Base-by-base conservation (phyloP, 2,888 invertebrate species). In the Hirtodrosophila cameraria region DNA sequence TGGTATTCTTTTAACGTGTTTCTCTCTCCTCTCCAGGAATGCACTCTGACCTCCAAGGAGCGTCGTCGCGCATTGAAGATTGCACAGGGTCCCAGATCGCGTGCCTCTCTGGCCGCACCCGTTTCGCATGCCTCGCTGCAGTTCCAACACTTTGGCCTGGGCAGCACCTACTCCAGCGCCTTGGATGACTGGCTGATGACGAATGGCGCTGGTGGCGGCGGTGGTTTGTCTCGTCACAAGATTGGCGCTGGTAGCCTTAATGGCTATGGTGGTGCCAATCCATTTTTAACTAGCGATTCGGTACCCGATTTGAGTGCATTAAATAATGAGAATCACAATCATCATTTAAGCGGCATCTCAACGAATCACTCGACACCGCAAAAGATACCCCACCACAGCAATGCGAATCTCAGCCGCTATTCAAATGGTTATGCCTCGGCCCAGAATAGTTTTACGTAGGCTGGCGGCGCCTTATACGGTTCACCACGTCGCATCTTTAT, bases 1-100 rank as follows among this genome's bases (percentile, higher is more conserved):
- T 2, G n/a, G 18, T 31, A 66, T 23, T 59, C 3, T 52, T 28
- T 59, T 20, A 28, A 16, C 0, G n/a, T n/a, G n/a, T n/a, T n/a
- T n/a, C n/a, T n/a, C n/a, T n/a, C n/a, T n/a, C n/a, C n/a, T n/a
- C n/a, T n/a, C n/a, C 48, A 92, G 92, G 94, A 94, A 89, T 94
- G 94, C 83, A 93, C 93, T 75, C 88, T 93, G 80, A 92, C 92
- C 70, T 94, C 94, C 72, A 94, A 94, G 86, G 94, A 94, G 83
- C 91, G 94, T 36, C 90, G 94, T 50, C 92, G 92, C 75, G 93
- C 93, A 3, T 89, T 94, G 79, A 92, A 89, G 89, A 91, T 90
- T 53, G 89, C 89, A n/a, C 91, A 90, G 66, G 90, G 89, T 30
- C 91, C 90, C 31, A 81, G 89, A 66, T 91, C 90, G 42, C 88